These are phyloP conservation scores for Euclidia mi DNA, from an alignment of 2,888 invertebrate genomes.

Conservation along the genomic window DNA sequence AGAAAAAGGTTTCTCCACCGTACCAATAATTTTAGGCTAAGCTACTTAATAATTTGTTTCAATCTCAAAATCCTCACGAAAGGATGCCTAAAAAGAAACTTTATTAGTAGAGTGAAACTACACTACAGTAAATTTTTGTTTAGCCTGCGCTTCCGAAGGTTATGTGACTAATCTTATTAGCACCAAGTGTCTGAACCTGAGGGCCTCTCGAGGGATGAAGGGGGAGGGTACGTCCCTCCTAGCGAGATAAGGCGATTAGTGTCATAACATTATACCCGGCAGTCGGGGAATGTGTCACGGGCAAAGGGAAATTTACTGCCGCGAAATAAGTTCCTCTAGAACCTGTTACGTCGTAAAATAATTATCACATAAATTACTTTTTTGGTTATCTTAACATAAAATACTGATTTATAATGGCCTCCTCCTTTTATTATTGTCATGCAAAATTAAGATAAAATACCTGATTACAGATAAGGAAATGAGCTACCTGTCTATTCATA, in stretches of 20 bases:
- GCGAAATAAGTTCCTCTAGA: constrained; percentile 36
- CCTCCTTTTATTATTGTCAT: too few species aligned
- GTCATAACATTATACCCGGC: constrained; percentile 41
- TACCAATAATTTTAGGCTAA: too few species aligned
- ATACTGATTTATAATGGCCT: too few species aligned
- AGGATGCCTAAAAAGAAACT: constrained; percentile 9
- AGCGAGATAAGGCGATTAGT: constrained; percentile 57
- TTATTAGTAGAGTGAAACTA: constrained; percentile 13
- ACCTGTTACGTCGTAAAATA: constrained; percentile 17
- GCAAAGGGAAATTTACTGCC: constrained; percentile 40
- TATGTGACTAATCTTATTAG: constrained; percentile 52
- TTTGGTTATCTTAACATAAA: too few species aligned
- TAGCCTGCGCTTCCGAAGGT: constrained; percentile 28
- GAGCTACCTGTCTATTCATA: too few species aligned
- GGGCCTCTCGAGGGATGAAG: constrained; percentile 14
- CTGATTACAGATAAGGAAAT: too few species aligned
- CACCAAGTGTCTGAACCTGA: constrained; percentile 38
- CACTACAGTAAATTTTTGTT: constrained; percentile 31
- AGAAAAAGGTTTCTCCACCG: too few species aligned
- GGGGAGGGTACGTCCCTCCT: constrained; percentile 11
- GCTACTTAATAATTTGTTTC: background rate
- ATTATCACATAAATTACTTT: background rate
- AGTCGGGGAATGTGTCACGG: constrained; percentile 36
- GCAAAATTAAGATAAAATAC: too few species aligned
- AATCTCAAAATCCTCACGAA: background rate